Percentiles rank a stretch among this genome's conserved stretches.
These are phyloP conservation scores for Neopelma chrysocephalum DNA, from an alignment of 2,797 vertebrate genomes.

Conservation along the genomic window DNA sequence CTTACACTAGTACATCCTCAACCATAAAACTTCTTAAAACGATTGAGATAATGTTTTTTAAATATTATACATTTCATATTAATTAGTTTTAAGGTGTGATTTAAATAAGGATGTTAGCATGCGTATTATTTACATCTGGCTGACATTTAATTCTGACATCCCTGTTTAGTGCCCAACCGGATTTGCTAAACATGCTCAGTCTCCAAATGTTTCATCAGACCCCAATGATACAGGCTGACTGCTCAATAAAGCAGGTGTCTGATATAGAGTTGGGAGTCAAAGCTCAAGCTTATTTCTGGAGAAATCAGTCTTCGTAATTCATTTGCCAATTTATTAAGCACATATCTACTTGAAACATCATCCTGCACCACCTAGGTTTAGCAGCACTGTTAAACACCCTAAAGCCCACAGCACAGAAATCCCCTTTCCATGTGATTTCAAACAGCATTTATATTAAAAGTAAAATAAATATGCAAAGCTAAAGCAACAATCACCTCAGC, in stretches of 20 bases:
- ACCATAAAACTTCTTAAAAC: not conserved
- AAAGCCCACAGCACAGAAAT: not conserved
- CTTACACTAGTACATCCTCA: not conserved
- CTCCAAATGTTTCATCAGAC: not conserved
- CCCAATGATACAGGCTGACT: not conserved
- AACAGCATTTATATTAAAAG: not conserved
- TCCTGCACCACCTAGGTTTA: not conserved
- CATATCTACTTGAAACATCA: not conserved
- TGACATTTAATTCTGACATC: not conserved
- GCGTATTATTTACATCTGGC: not conserved
- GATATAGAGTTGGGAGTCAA: not conserved
- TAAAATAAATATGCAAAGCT: not conserved
- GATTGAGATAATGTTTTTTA: not conserved
- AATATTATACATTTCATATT: not conserved
- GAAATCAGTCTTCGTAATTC: not conserved
- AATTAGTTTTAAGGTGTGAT: not conserved
- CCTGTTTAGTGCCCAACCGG: fast-evolving
- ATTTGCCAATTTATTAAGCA: not conserved
- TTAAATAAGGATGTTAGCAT: not conserved
- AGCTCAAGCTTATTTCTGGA: not conserved
- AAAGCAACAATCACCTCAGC: not conserved
- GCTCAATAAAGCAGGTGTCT: not conserved
- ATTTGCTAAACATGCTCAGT: not conserved
- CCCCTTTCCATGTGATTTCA: not conserved
- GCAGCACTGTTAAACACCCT: not conserved